Evolutionary conservation across 1,140 invertebrate genomes (phyloP).

Genomic region (Eulimnadia texana): DNA sequence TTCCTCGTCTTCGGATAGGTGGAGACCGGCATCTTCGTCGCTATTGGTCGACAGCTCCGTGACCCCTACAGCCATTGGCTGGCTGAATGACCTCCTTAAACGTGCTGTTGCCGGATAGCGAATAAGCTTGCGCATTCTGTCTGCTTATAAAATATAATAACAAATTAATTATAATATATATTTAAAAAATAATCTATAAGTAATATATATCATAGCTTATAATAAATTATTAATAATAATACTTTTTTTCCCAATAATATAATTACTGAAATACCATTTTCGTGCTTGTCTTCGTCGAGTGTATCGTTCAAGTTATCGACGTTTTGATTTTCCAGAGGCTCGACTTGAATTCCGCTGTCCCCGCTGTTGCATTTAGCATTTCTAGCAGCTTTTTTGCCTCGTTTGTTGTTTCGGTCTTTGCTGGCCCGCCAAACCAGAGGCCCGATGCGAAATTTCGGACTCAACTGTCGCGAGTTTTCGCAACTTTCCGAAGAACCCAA

Average conservation of each 20-base stretch:
- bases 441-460: slow-evolving; percentile 37
- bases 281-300: no score
- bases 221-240: no score
- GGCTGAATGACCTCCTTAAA: slow-evolving; percentile 49
- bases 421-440: slow-evolving; percentile 53
- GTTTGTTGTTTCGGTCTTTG: slow-evolving; percentile 43
- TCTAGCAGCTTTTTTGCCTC: slow-evolving; percentile 46
- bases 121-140: slow-evolving; percentile 21
- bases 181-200: not conserved
- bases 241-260: no score
- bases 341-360: slow-evolving; percentile 57
- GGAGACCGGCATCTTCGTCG: slow-evolving; percentile 7
- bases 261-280: no score
- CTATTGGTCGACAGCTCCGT: slow-evolving; percentile 27
- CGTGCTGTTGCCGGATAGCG: slow-evolving; percentile 27
- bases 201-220: no score
- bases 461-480: not conserved
- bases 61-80: slow-evolving; percentile 45
- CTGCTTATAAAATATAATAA: slow-evolving; percentile 15
- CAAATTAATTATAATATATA: not conserved
- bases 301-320: no score
- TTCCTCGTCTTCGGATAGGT: slow-evolving; percentile 6
- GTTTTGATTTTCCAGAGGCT: slow-evolving; percentile 25
- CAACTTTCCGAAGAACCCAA: not conserved
- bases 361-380: slow-evolving; percentile 58